Conservation (phyloP, 1,140 invertebrate genomes). For the Caerostris darwini region DNA sequence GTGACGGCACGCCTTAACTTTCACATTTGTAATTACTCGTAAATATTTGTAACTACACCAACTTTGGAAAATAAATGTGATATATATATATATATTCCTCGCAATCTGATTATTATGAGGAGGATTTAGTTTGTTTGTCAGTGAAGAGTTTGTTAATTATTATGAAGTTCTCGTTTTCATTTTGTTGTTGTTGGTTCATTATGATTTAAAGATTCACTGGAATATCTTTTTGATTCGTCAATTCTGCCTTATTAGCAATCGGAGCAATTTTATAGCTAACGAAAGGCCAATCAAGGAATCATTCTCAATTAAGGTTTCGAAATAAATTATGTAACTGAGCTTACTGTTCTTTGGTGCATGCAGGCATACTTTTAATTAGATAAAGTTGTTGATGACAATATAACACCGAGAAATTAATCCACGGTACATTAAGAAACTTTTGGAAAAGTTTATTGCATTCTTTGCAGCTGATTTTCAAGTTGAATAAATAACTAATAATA, state of each 20-base stretch:
- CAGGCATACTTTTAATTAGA: background rate
- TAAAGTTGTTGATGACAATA: background rate
- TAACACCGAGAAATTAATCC: background rate
- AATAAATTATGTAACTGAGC: background rate
- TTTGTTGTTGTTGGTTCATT: background rate
- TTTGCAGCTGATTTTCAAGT: background rate
- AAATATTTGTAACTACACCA: conserved; percentile 75
- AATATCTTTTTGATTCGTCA: conserved; percentile 1
- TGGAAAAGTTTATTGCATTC: background rate
- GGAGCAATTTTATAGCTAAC: background rate
- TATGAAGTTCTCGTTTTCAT: background rate
- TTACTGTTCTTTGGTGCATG: background rate
- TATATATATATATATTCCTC: background rate
- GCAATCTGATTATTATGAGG: background rate
- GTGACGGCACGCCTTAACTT: background rate
- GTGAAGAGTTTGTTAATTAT: conserved; percentile 24
- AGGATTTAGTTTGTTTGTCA: conserved; percentile 20
- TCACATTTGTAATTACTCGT: conserved; percentile 70
- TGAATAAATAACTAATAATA: background rate
- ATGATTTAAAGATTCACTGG: background rate
- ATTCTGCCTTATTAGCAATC: background rate
- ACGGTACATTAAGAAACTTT: background rate
- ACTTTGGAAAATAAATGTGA: conserved; percentile 1
- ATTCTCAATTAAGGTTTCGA: background rate
- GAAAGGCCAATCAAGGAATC: background rate